Base-by-base conservation (phyloP, 2,797 vertebrate species). In the Lagodon rhomboides region DNA sequence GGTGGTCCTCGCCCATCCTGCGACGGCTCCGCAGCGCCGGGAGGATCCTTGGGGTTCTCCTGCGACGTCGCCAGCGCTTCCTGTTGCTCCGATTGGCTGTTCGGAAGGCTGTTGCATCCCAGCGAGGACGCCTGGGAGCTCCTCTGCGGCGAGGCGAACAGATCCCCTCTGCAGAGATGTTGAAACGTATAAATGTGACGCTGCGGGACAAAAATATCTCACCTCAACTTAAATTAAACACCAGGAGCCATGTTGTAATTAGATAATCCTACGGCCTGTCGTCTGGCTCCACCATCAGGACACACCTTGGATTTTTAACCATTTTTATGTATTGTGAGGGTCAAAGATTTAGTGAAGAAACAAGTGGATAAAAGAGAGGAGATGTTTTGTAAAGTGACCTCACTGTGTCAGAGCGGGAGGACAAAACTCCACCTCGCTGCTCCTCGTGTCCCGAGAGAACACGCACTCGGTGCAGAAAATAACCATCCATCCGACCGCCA, bases 121-220 rank as follows among this genome's bases (percentile, higher is more conserved):
- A 89, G 92, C 0, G 75, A 81, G 3, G 89, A 91, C 0, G 75
- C 62, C 80, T 88, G 91, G 3, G 75, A 90, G 68, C 85, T 91
- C 23, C 91, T 91, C 72, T 92, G 94, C 23, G 96, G 91, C 11
- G 96, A 95, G 78, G 82, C 70, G 20, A 95, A 95, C 47, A 92
- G 87, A 73, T 93, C 93, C 20, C 77, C 95, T 91, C 97, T 98
- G 77, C 22, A 71, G 27, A 64, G 6, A 70, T 1, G 16, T 22
- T 49, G 9, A 49, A 20, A 79, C 13, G 8, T 0, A 67, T 23
- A 65, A 38, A 72, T 3, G 23, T 49, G 62, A 67, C 1, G 3
- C 3, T 51, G 15, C 4, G 27, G 43, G 20, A 62, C 17, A n/a
- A 13, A n/a, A 67, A 53, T 3, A 59, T 25, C 43, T 17, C 34